These are phyloP conservation scores for Calidris pugnax DNA, from an alignment of 2,113 vertebrate genomes.

Conservation along the genomic window DNA sequence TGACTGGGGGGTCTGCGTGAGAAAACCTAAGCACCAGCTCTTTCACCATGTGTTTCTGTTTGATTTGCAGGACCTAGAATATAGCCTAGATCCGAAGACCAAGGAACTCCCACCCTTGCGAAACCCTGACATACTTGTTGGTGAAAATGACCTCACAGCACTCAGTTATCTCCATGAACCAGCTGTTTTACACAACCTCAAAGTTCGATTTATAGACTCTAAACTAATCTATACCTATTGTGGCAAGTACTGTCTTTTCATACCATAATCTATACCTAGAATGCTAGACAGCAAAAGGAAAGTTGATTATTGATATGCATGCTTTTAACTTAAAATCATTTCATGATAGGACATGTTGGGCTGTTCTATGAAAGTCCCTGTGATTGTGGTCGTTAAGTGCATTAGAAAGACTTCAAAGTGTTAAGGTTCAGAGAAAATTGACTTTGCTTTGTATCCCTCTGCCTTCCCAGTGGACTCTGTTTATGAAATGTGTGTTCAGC, in stretches of 20 bases:
- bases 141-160: slow-evolving; percentile 97
- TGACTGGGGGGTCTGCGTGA: background rate
- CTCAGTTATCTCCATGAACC: slow-evolving; percentile 98
- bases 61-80: slow-evolving; percentile 83
- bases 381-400: background rate
- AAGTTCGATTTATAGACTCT: slow-evolving; percentile 96
- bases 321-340: background rate
- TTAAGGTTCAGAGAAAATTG: background rate
- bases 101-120: slow-evolving; percentile 92
- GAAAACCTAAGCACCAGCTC: background rate
- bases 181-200: slow-evolving; percentile 95
- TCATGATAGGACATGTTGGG: background rate
- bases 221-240: slow-evolving; percentile 99
- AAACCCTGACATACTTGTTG: slow-evolving; percentile 97
- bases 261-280: background rate
- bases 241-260: slow-evolving; percentile 76
- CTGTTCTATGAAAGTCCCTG: background rate
- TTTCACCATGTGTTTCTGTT: background rate
- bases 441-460: background rate
- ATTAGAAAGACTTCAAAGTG: background rate
- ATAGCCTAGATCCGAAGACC: slow-evolving; percentile 85
- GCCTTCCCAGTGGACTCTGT: background rate
- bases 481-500: background rate
- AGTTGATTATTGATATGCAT: background rate
- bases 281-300: background rate